Percentiles rank a stretch among this genome's conserved stretches.
Conservation (phyloP, 2,888 invertebrate genomes). For the Pinctada fucata region DNA sequence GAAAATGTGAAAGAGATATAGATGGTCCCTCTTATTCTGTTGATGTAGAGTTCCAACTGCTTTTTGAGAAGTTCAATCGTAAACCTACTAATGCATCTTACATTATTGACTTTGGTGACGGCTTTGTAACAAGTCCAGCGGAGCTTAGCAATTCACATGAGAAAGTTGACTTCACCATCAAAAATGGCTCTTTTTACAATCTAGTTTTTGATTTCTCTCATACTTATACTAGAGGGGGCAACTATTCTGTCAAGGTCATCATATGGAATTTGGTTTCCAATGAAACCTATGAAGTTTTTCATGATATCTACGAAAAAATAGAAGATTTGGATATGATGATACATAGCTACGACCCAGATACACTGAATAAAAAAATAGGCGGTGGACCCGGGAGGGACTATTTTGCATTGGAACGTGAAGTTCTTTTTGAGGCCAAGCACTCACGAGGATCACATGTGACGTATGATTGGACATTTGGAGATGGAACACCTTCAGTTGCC, state of each 20-base stretch:
- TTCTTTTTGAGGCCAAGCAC: conserved; percentile 39
- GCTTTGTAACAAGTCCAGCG: conserved; percentile 21
- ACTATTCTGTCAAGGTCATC: conserved; percentile 44
- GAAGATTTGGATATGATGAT: conserved; percentile 29
- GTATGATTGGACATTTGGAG: conserved; percentile 50
- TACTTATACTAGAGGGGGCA: conserved; percentile 41
- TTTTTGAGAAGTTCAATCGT: conserved; percentile 18
- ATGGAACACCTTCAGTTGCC: conserved; percentile 15
- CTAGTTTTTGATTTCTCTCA: conserved; percentile 38
- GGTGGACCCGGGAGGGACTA: conserved; percentile 38
- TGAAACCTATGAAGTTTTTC: conserved; percentile 34
- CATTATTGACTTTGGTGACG: conserved; percentile 47
- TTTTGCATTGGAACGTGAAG: conserved; percentile 43
- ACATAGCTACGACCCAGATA: conserved; percentile 35
- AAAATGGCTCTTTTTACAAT: conserved; percentile 16
- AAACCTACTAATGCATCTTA: conserved; percentile 50
- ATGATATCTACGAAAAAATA: conserved; percentile 47
- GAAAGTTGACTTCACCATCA: neutral
- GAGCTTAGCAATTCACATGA: conserved; percentile 19
- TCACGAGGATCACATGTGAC: conserved; percentile 49
- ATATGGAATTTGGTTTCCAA: conserved; percentile 51
- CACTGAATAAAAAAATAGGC: conserved; percentile 30
- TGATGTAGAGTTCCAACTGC: conserved; percentile 30
- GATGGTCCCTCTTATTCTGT: conserved; percentile 31
- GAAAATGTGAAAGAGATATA: conserved; percentile 27